Evolutionary conservation across 2,113 vertebrate species (phyloP).

Genomic region (Leptobrachium leishanense): DNA sequence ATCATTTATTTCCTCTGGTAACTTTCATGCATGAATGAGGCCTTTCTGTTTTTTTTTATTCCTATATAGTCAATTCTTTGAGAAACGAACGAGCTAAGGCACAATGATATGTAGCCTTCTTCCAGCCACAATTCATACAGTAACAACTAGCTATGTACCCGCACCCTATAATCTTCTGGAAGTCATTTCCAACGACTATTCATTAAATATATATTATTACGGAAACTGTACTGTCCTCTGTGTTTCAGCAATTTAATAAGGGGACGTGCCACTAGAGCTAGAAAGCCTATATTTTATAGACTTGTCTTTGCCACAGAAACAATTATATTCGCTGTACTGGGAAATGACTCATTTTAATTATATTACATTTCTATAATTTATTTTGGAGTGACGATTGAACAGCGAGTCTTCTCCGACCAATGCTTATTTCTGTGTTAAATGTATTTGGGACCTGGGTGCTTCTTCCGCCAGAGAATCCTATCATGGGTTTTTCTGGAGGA

Average conservation of each 20-base stretch:
- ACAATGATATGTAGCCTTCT: conserved; percentile 12
- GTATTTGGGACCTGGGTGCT: too few relatives aligned
- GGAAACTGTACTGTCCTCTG: not conserved
- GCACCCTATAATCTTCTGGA: not conserved
- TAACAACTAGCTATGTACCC: conserved; percentile 21
- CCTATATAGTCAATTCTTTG: conserved; percentile 30
- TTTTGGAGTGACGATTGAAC: not conserved
- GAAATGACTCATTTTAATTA: not conserved
- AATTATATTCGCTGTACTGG: not conserved
- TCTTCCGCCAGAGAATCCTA: too few relatives aligned
- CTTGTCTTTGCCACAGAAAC: not conserved
- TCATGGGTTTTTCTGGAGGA: too few relatives aligned
- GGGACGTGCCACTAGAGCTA: not conserved
- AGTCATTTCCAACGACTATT: not conserved
- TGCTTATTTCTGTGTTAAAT: too few relatives aligned
- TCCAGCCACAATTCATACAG: conserved; percentile 19
- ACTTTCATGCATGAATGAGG: conserved; percentile 23
- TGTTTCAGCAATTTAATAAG: not conserved
- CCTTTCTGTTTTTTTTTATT: conserved; percentile 12
- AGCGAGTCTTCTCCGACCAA: too few relatives aligned
- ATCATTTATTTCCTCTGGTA: conserved; percentile 14
- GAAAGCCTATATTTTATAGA: not conserved
- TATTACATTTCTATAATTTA: not conserved
- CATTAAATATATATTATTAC: not conserved
- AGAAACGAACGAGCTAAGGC: conserved; percentile 11